Conservation (phyloP, 2,797 vertebrate species). For the Luscinia luscinia region DNA sequence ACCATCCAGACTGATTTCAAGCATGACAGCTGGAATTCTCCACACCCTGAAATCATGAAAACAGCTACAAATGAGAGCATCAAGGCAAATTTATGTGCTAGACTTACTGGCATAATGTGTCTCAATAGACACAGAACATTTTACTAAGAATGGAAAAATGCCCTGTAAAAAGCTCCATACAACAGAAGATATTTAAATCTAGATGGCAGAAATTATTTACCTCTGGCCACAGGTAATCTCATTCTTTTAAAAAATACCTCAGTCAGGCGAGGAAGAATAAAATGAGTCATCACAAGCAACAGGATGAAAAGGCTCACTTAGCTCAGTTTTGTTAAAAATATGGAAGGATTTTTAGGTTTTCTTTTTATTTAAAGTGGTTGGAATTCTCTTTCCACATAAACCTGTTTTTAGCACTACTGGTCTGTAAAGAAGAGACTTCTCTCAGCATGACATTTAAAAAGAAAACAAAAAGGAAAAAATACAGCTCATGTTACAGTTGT, state of each 20-base stretch:
- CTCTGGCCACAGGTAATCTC: neutral
- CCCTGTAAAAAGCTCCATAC: neutral
- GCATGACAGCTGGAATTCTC: neutral
- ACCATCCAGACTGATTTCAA: neutral
- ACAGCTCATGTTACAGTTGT: constrained; percentile 22
- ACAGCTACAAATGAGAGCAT: neutral
- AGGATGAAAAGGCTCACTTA: neutral
- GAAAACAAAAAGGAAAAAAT: constrained; percentile 53
- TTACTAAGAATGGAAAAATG: neutral
- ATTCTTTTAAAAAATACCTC: neutral
- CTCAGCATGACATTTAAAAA: constrained; percentile 42
- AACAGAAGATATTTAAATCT: neutral
- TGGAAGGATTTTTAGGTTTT: neutral
- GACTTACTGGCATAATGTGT: neutral
- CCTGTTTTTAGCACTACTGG: constrained; percentile 2
- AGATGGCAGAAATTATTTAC: neutral
- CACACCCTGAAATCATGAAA: constrained; percentile 16
- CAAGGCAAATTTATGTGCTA: neutral
- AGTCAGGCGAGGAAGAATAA: neutral
- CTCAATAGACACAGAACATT: neutral
- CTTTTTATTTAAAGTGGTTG: constrained; percentile 5
- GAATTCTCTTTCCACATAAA: constrained; percentile 41
- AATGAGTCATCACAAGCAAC: neutral
- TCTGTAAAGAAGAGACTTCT: neutral
- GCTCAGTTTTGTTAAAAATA: constrained; percentile 10